Percentiles rank a stretch among this genome's conserved stretches.
phyloP scores from a whole-genome alignment of 1,140 invertebrate genomes.

The Belonocnema kinseyi region DNA sequence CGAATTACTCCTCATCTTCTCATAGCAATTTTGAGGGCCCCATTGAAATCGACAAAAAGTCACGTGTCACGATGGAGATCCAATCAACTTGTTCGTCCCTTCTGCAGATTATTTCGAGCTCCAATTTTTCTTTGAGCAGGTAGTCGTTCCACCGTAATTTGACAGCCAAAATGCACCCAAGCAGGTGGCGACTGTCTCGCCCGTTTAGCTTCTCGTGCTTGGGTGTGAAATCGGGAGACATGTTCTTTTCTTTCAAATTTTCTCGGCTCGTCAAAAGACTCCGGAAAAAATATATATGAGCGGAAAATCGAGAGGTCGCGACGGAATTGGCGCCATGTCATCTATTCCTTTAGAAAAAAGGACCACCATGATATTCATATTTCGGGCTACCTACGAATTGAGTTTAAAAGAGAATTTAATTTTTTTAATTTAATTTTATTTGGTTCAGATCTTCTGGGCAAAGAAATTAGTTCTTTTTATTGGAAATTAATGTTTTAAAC shows the following conservation, averaged over 20 bases:
- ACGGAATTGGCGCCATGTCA: neutral
- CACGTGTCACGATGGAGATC: slow-evolving; percentile 25
- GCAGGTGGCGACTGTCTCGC: slow-evolving; percentile 23
- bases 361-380: too few relatives aligned
- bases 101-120: slow-evolving; percentile 23
- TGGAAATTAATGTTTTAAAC: too few relatives aligned
- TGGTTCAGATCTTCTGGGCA: too few relatives aligned
- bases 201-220: slow-evolving; percentile 11
- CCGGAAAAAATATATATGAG: neutral
- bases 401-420: too few relatives aligned
- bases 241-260: neutral
- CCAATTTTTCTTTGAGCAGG: slow-evolving; percentile 24
- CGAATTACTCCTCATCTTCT: slow-evolving; percentile 15
- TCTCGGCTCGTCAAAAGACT: neutral
- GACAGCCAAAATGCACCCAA: slow-evolving; percentile 14
- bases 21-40: neutral
- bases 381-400: too few relatives aligned
- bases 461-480: too few relatives aligned
- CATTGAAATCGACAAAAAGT: slow-evolving; percentile 18
- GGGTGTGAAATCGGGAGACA: slow-evolving; percentile 10
- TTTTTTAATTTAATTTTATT: too few relatives aligned
- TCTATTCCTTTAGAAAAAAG: neutral
- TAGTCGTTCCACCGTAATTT: slow-evolving; percentile 30
- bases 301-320: slow-evolving; percentile 13
- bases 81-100: slow-evolving; percentile 19